These are phyloP conservation scores for Oenanthe melanoleuca DNA, from an alignment of 2,113 vertebrate species.

Conservation along the genomic window DNA sequence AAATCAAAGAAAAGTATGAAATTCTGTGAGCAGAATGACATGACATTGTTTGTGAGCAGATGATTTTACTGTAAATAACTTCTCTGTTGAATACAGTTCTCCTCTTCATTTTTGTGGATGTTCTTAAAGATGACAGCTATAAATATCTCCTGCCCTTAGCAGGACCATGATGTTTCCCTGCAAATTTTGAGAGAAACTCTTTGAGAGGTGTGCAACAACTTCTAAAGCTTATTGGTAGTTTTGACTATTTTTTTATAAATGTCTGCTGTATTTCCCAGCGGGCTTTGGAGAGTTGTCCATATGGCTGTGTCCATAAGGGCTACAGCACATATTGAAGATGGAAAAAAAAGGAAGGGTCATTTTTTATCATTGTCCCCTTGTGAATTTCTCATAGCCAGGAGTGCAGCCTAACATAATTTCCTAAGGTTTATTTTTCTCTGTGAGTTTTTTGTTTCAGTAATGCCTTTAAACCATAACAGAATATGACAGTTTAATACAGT, in stretches of 20 bases:
- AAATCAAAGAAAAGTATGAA: neutral
- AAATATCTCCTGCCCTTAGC: neutral
- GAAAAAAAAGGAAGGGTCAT: neutral
- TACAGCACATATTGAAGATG: neutral
- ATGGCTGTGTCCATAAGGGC: neutral
- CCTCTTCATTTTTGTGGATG: neutral
- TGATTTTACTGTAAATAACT: neutral
- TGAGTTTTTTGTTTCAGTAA: slow-evolving; percentile 15
- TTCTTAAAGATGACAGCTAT: neutral
- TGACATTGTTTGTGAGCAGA: neutral
- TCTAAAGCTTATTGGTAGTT: neutral
- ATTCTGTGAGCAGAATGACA: neutral
- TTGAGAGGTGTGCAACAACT: neutral
- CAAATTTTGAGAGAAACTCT: neutral
- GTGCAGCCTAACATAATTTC: neutral
- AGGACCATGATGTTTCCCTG: neutral
- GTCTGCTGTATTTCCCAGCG: neutral
- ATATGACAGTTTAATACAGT: neutral
- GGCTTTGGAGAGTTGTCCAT: neutral
- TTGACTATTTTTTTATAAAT: neutral
- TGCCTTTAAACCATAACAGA: neutral
- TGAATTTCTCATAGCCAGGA: neutral
- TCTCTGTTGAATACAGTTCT: neutral
- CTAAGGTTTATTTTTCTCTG: neutral
- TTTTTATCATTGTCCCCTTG: neutral